Evolutionary conservation across 1,140 invertebrate genomes (phyloP).

Genomic region (Phortica variegata): DNA sequence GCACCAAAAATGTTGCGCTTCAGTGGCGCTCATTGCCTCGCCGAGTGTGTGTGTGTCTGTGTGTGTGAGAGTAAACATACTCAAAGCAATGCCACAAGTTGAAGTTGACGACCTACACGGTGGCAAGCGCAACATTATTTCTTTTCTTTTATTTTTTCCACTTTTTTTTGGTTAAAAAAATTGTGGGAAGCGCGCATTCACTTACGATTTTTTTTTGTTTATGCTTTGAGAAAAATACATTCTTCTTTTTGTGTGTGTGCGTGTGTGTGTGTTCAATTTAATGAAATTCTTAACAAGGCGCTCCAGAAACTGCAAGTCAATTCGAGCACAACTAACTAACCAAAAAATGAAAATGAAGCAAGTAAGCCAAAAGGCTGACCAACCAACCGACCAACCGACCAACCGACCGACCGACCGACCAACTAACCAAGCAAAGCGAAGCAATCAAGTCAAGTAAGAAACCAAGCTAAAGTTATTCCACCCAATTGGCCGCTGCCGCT

Average conservation of each 20-base stretch:
- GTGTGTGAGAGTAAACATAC: conserved; percentile 25
- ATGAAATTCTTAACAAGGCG: conserved; percentile 56
- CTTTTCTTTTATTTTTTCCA: too few relatives aligned
- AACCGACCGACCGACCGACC: too few relatives aligned
- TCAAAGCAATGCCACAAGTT: conserved; percentile 32
- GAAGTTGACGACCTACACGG: conserved; percentile 48
- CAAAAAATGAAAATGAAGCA: conserved; percentile 16
- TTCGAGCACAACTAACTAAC: conserved; percentile 34
- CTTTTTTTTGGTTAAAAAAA: too few relatives aligned
- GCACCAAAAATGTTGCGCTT: conserved; percentile 43
- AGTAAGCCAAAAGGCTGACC: too few relatives aligned
- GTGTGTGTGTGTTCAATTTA: conserved; percentile 44
- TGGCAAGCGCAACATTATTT: conserved; percentile 35
- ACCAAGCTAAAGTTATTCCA: conserved; percentile 24
- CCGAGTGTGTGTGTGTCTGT: conserved; percentile 17
- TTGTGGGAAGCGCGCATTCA: too few relatives aligned
- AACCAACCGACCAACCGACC: too few relatives aligned
- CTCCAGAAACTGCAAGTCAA: conserved; percentile 43
- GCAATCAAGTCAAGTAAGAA: conserved; percentile 28
- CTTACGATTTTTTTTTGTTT: too few relatives aligned
- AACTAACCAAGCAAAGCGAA: too few relatives aligned
- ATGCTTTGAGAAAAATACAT: conserved; percentile 26
- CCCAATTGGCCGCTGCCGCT: conserved; percentile 35
- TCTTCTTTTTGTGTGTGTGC: conserved; percentile 45
- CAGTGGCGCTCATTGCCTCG: conserved; percentile 34